phyloP scores from a whole-genome alignment of 92 coral and sea anemone genomes.

The Galaxea fascicularis region DNA sequence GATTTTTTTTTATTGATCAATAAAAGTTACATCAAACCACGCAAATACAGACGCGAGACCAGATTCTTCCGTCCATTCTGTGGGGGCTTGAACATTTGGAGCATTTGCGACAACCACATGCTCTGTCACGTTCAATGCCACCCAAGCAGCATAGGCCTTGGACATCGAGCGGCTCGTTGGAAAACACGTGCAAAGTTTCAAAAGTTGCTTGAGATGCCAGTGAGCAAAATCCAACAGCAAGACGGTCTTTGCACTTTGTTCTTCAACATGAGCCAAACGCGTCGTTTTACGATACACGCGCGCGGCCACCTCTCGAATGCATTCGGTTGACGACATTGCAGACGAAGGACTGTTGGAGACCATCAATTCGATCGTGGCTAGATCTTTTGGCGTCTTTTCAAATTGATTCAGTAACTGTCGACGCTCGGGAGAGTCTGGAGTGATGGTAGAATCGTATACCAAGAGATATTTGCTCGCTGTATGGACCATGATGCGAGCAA shows the following conservation, averaged over 20 bases:
- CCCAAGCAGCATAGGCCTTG: neutral
- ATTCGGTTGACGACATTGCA: neutral
- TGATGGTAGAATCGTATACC: neutral
- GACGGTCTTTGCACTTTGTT: neutral
- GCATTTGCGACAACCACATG: neutral
- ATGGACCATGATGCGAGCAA: neutral
- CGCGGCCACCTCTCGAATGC: neutral
- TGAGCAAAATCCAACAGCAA: neutral
- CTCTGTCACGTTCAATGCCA: neutral
- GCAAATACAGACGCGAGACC: neutral
- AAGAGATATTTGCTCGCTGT: neutral
- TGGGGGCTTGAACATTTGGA: neutral
- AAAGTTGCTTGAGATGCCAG: neutral
- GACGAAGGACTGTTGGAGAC: neutral
- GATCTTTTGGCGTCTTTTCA: neutral
- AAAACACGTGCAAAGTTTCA: neutral
- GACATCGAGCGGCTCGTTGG: neutral
- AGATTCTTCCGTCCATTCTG: neutral
- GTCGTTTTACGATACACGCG: neutral
- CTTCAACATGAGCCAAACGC: accelerated
- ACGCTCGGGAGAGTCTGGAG: neutral
- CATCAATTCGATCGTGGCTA: neutral
- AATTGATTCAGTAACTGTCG: neutral
- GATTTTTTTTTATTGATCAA: neutral
- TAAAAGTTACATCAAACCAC: neutral